Evolutionary conservation across 2,113 vertebrate species (phyloP).

Genomic region (Scartelaos histophorus): DNA sequence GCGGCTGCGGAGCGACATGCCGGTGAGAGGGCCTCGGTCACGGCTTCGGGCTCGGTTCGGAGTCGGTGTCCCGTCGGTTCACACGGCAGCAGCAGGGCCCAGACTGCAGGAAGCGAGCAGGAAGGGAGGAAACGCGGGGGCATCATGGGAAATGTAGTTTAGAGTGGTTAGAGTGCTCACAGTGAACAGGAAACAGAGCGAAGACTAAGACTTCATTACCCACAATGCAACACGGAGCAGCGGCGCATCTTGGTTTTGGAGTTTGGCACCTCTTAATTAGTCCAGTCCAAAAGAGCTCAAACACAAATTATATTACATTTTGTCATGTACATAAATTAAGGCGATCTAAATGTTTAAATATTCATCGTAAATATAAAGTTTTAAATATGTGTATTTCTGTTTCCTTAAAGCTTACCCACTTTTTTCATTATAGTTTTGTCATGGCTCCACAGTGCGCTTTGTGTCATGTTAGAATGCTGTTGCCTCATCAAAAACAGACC

Average conservation of each 20-base stretch:
- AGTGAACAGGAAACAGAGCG: accelerated
- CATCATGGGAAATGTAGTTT: conserved; percentile 63
- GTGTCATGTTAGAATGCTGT: too few relatives aligned
- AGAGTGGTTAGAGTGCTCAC: accelerated
- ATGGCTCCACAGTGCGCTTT: too few relatives aligned
- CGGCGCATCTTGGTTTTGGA: conserved; percentile 37
- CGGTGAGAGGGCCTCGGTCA: conserved; percentile 15
- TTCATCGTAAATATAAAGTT: too few relatives aligned
- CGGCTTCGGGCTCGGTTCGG: conserved; percentile 31
- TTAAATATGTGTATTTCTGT: neutral
- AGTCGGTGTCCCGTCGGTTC: conserved; percentile 45
- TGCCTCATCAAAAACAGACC: too few relatives aligned
- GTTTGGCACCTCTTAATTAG: conserved; percentile 29
- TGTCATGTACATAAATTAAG: too few relatives aligned
- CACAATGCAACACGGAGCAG: conserved; percentile 44
- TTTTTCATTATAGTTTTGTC: too few relatives aligned
- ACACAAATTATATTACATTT: too few relatives aligned
- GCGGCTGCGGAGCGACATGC: conserved; percentile 50
- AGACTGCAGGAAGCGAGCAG: conserved; percentile 68
- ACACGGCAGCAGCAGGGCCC: conserved; percentile 63
- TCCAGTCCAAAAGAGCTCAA: too few relatives aligned
- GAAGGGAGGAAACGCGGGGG: conserved; percentile 42
- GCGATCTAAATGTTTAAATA: too few relatives aligned
- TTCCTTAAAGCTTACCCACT: neutral
- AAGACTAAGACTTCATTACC: conserved; percentile 47